Conservation (phyloP, 1,140 invertebrate species). For the Saccostrea cuccullata region DNA sequence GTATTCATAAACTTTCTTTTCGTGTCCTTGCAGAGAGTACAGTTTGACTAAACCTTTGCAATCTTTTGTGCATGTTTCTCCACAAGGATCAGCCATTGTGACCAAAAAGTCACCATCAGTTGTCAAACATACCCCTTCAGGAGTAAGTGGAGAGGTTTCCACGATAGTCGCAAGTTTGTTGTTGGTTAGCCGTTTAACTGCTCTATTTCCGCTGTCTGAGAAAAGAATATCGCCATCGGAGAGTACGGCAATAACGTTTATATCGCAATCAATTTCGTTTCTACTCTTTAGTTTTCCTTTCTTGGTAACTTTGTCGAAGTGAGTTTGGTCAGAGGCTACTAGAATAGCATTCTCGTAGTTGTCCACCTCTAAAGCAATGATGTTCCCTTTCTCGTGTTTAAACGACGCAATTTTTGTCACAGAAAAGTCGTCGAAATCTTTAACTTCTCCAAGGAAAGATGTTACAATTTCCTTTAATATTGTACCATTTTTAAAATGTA, state of each 20-base stretch:
- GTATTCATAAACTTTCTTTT: neutral
- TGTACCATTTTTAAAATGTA: neutral
- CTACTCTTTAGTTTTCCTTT: neutral
- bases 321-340: neutral
- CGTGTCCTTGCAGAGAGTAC: neutral
- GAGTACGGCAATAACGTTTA: neutral
- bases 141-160: conserved; percentile 18
- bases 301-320: neutral
- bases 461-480: neutral
- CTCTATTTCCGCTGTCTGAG: neutral
- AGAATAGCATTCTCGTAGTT: neutral
- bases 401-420: conserved; percentile 1
- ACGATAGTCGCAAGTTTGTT: neutral
- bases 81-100: neutral
- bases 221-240: neutral
- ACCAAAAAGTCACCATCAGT: conserved; percentile 18
- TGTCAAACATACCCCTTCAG: neutral
- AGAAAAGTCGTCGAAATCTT: conserved; percentile 16
- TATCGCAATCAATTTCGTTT: neutral
- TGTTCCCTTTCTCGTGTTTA: neutral
- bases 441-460: neutral
- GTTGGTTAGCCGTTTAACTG: neutral
- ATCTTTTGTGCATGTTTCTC: neutral
- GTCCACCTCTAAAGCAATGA: neutral
- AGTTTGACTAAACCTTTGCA: conserved; percentile 15